Percentiles rank a stretch among this genome's conserved stretches.
These are phyloP conservation scores for Stenotaenia linearis DNA, from an alignment of 2,888 invertebrate species.

Conservation along the genomic window DNA sequence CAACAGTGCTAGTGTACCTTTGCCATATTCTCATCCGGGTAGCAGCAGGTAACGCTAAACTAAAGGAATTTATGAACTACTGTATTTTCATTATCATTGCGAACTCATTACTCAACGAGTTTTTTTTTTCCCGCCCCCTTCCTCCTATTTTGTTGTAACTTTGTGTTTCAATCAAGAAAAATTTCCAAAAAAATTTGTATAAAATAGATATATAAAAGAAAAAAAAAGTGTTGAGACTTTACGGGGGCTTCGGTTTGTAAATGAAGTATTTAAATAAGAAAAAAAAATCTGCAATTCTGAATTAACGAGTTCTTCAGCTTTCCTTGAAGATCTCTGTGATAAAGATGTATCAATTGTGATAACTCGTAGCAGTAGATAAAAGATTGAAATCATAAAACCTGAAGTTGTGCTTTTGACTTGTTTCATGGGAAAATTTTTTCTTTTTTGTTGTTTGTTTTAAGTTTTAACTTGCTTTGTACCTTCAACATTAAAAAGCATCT, in stretches of 20 bases:
- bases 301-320: neutral
- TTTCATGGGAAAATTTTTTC: neutral
- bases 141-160: neutral
- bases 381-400: neutral
- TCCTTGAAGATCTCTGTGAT: neutral
- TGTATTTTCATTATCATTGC: conserved; percentile 7
- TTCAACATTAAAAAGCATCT: neutral
- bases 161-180: neutral
- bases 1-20: neutral
- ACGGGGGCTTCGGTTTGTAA: neutral
- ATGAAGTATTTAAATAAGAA: neutral
- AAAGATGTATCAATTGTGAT: conserved; percentile 7
- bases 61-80: neutral
- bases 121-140: neutral
- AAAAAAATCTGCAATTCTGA: neutral
- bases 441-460: neutral
- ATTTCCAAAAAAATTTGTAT: too few species aligned
- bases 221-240: neutral
- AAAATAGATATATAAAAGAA: neutral
- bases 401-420: neutral
- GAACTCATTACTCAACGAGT: neutral
- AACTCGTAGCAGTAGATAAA: neutral
- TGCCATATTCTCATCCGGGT: neutral
- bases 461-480: neutral
- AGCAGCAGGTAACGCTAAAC: conserved; percentile 1